Percentiles rank a stretch among this genome's conserved stretches.
Evolutionary conservation across 2,888 invertebrate genomes (phyloP).

Genomic region (Lithophane ornitopus): DNA sequence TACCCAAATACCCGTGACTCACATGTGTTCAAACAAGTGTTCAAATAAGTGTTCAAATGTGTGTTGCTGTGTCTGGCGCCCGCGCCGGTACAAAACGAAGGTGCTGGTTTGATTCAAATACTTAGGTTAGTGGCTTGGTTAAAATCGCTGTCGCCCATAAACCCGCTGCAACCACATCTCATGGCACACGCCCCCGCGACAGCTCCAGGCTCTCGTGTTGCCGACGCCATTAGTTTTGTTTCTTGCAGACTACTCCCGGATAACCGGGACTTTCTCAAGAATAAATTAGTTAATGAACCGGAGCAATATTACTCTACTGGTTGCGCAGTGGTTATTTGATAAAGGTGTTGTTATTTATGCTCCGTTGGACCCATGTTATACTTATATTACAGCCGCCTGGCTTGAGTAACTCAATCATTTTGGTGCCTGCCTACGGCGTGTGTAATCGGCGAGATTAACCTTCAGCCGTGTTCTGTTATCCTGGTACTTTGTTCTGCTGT

Average conservation of each 20-base stretch:
- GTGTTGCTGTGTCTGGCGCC: too few relatives aligned
- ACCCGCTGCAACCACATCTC: constrained; percentile 60
- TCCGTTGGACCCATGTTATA: constrained; percentile 58
- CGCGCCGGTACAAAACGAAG: too few relatives aligned
- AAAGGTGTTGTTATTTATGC: constrained; percentile 75
- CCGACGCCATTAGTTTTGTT: constrained; percentile 88
- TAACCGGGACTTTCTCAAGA: constrained; percentile 84
- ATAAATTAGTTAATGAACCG: constrained; percentile 88
- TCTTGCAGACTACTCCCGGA: constrained; percentile 84
- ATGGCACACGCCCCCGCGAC: constrained; percentile 60
- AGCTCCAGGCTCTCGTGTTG: constrained; percentile 82
- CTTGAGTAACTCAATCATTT: constrained; percentile 62
- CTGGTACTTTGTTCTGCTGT: constrained; percentile 59
- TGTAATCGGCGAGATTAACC: constrained; percentile 60
- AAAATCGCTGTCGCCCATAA: constrained; percentile 26
- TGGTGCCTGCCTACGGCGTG: constrained; percentile 22
- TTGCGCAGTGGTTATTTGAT: constrained; percentile 75
- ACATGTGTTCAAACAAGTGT: too few relatives aligned
- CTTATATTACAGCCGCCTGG: constrained; percentile 56
- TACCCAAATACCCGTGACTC: too few relatives aligned
- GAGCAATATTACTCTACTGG: constrained; percentile 76
- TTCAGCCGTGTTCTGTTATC: constrained; percentile 44
- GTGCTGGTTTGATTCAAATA: neutral
- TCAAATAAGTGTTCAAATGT: too few relatives aligned
- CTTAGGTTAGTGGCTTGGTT: neutral